phyloP scores from a whole-genome alignment of 2,888 invertebrate species.

The Himalopsyche tibetana region DNA sequence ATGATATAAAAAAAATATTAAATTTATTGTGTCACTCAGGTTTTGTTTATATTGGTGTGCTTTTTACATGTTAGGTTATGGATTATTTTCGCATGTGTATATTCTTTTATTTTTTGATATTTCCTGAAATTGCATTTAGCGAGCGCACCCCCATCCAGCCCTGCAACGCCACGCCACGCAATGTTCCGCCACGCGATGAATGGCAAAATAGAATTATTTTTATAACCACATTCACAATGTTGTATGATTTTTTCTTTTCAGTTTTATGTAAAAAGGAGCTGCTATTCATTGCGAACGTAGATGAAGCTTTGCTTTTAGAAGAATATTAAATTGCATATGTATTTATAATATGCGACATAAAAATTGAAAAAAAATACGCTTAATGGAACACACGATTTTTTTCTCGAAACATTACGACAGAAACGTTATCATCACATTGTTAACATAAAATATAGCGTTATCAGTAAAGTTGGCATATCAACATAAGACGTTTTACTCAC shows the following conservation, averaged over 20 bases:
- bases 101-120: not conserved
- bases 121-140: slow-evolving; percentile 24
- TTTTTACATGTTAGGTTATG: slow-evolving; percentile 29
- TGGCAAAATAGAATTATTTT: slow-evolving; percentile 33
- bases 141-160: slow-evolving; percentile 35
- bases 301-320: slow-evolving; percentile 53
- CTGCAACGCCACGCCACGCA: slow-evolving; percentile 27
- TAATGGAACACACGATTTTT: no score
- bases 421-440: no score
- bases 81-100: not conserved
- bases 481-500: no score
- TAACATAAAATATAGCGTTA: no score
- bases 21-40: not conserved
- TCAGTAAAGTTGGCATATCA: no score
- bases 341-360: no score
- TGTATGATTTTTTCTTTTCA: slow-evolving; percentile 37
- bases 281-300: slow-evolving; percentile 61
- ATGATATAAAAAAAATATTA: no score
- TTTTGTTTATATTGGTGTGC: slow-evolving; percentile 25
- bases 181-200: slow-evolving; percentile 23
- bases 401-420: no score
- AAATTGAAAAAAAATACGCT: no score
- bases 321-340: not conserved
- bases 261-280: slow-evolving; percentile 9
- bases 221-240: slow-evolving; percentile 14